Evolutionary conservation across 2,797 vertebrate species (phyloP).

Genomic region (Iguana delicatissima): DNA sequence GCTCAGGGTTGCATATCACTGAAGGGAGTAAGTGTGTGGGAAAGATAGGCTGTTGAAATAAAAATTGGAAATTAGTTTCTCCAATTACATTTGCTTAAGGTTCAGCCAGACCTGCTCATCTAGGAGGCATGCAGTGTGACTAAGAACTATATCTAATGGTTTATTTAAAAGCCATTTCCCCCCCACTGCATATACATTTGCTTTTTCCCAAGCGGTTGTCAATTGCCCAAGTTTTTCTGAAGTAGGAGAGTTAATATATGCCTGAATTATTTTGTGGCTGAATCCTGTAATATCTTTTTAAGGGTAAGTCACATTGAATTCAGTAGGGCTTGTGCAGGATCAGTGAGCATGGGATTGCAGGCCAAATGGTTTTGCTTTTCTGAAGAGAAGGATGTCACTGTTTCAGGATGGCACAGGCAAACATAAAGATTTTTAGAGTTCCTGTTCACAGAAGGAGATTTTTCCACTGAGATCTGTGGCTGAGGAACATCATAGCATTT

Average conservation of each 20-base stretch:
- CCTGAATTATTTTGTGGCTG: not conserved
- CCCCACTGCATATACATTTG: not conserved
- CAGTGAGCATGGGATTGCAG: not conserved
- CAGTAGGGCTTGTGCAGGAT: not conserved
- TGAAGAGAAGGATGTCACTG: not conserved
- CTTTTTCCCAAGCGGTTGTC: conserved; percentile 2
- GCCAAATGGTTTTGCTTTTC: not conserved
- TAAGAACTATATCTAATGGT: conserved; percentile 24
- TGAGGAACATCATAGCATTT: not conserved
- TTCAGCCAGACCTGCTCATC: conserved; percentile 23
- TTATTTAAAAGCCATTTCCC: conserved; percentile 19
- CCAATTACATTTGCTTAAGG: conserved; percentile 52
- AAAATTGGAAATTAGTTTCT: conserved; percentile 45
- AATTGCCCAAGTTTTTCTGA: not conserved
- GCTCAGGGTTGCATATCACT: not conserved
- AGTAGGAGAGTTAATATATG: not conserved
- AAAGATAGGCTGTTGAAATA: conserved; percentile 19
- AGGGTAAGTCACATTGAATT: not conserved
- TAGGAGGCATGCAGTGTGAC: conserved; percentile 28
- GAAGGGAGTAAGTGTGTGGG: conserved; percentile 29
- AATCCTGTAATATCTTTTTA: not conserved
- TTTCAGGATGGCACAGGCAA: not conserved
- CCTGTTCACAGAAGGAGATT: not conserved
- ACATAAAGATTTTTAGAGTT: not conserved
- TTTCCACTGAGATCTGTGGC: not conserved